These are phyloP conservation scores for Xanthorhoe designata DNA, from an alignment of 2,888 invertebrate species.

Conservation along the genomic window DNA sequence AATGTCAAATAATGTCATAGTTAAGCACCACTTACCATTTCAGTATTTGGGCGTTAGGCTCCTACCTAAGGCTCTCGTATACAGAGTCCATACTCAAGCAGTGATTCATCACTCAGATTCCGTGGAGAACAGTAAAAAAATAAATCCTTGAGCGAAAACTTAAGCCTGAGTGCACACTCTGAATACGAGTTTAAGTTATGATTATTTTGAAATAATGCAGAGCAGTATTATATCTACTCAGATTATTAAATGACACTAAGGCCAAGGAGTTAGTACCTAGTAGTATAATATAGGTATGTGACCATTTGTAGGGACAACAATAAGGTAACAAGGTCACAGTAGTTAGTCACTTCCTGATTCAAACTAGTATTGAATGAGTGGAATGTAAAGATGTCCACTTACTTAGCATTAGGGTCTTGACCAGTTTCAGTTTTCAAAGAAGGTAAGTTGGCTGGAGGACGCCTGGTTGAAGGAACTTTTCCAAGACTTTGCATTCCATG, in stretches of 20 bases:
- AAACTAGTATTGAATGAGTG: conserved; percentile 16
- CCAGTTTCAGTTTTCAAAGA: conserved; percentile 98
- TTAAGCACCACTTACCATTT: no score
- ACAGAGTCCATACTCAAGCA: no score
- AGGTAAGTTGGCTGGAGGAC: conserved; percentile 99
- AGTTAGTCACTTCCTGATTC: conserved; percentile 23
- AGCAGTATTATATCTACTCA: not conserved
- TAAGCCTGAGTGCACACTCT: no score
- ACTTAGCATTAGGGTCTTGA: conserved; percentile 81
- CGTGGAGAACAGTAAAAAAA: no score
- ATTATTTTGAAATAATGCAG: not conserved
- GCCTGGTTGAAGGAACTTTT: conserved; percentile 98
- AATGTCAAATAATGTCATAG: no score
- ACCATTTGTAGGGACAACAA: conserved; percentile 10
- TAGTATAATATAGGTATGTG: conserved; percentile 1
- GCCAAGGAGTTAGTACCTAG: not conserved
- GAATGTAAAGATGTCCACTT: conserved; percentile 49
- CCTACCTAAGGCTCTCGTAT: no score
- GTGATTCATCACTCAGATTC: no score
- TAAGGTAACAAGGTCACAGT: conserved; percentile 21
- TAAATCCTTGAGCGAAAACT: no score
- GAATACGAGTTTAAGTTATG: no score
- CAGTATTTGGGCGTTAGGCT: no score
- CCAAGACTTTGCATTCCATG: conserved; percentile 99
- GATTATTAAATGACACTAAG: not conserved